A percentile compares a stretch with the other conserved stretches of the same genome.
phyloP scores from a whole-genome alignment of 2,113 vertebrate genomes.

The Sinocyclocheilus rhinocerous region DNA sequence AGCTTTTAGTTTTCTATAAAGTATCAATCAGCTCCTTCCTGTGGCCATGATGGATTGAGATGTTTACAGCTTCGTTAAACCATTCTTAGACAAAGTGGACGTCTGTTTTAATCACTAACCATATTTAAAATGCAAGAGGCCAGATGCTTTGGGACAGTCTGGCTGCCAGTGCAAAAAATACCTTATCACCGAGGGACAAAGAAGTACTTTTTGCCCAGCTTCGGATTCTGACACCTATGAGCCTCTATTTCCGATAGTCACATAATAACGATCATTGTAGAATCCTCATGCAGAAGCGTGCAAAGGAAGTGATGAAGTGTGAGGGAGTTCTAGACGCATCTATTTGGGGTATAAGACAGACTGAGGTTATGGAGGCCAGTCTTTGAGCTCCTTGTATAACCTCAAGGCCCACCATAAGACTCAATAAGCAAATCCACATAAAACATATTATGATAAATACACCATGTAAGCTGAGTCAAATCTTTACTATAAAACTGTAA shows the following conservation, averaged over 20 bases:
- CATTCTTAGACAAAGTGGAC: slow-evolving; percentile 32
- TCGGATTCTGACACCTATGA: slow-evolving; percentile 24
- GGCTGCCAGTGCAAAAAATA: slow-evolving; percentile 65
- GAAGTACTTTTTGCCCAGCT: slow-evolving; percentile 21
- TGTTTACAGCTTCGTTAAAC: slow-evolving; percentile 26
- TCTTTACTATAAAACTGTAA: neutral
- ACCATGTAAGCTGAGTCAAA: neutral
- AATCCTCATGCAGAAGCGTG: neutral
- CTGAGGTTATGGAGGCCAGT: neutral
- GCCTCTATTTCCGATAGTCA: neutral
- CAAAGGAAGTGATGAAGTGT: slow-evolving; percentile 9
- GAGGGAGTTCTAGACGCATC: neutral
- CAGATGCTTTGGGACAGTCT: slow-evolving; percentile 60
- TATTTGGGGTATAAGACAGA: neutral
- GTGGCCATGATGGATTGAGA: slow-evolving; percentile 16
- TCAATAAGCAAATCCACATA: neutral
- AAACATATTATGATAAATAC: neutral
- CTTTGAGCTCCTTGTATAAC: neutral
- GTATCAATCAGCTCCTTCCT: neutral
- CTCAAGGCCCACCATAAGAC: neutral
- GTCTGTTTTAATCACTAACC: slow-evolving; percentile 44
- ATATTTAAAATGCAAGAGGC: slow-evolving; percentile 72
- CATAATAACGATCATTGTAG: slow-evolving; percentile 18
- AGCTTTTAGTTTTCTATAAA: slow-evolving; percentile 5
- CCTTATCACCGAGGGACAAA: slow-evolving; percentile 62